Base-by-base conservation (phyloP, 1,140 invertebrate species). In the Cataglyphis hispanica region DNA sequence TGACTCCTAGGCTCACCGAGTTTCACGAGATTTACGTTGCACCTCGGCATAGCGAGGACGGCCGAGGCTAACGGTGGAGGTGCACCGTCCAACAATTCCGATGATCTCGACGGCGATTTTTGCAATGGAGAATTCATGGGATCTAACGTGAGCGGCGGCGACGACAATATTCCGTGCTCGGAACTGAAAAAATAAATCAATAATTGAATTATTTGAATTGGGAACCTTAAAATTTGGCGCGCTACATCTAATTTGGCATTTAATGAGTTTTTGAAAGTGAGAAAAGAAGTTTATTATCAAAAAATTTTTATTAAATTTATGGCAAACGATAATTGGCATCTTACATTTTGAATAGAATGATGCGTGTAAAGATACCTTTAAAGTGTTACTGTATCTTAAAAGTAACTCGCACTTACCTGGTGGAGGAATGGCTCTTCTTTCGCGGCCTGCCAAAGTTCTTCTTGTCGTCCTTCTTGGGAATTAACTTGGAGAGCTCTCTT, bases 401-500 rank as follows among this genome's bases (percentile, higher is more conserved):
- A 50, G 46, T 50, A 13, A 34, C 27, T 76, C 31, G 19, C 13
- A 56, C 78, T 95, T 93, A 84, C 95, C 91, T 87, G 11, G 22
- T 50, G 74, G 93, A 91, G 83, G 92, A 93, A 70, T 94, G 90
- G 75, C 92, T 92, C 90, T 95, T 95, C 87, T 95, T 95, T 80
- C 92, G 88, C 6, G 87, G 61, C 61, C 91, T 91, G 3, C 89
- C 89, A 27, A 91, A 87, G 25, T 89, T 88, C 63, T 94, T 94
- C 50, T 94, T 94, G 0, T 94, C 93, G 8, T 95, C 93, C 69
- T 95, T 96, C 86, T 95, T 96, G 4, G 95, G 95, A 81, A 95
- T 96, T 25, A 98, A 95, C 86, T 97, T 97, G 50, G 96, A 96
- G 2, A 98, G 93, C 93, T 98, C 97, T 70, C 96, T 96, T 92